Base-by-base conservation (phyloP, 2,888 invertebrate species). In the Erynnis tages region DNA sequence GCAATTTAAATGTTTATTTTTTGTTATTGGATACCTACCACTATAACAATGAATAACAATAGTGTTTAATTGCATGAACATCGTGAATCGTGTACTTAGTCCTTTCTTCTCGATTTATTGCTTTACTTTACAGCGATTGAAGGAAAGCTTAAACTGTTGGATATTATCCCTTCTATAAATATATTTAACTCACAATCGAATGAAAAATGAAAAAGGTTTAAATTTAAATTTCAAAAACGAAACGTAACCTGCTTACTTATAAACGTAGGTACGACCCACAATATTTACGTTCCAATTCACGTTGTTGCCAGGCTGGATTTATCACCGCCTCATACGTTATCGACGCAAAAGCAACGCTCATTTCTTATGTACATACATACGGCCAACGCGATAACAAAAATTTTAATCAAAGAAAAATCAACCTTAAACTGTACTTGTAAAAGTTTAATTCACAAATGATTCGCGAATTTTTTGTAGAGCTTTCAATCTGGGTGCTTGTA, bases 261-360 rank as follows among this genome's bases (percentile, higher is more conserved):
- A 14, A 16, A 34, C 3, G 8, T 35, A 35, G 16, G 4, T 4
- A 17, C 2, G 7, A 5, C 21, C 37, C 6, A 41, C 8, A 41
- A 27, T 41, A 47, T 21, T 38, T 19, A 38, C 19, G 21, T 40
- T 14, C 11, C 29, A 30, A 7, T 14, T 40, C 38, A 40, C 38
- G 13, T 38, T 48, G 38, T 48, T 48, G 38, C 48, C 30, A 40
- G 0, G 38, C 38, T 30, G 8, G 13, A 30, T 35, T 37, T 30
- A 48, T 48, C 48, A 25, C 10, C 27, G 14, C n/a, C 30, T 10
- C 10, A 23, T 21, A 35, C 11, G 13, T 13, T 27, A 47, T 29
- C 37, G 19, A 29, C 49, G 40, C 38, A 38, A 17, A 43, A 14
- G 14, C 29, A 13, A 34, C 44, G 14, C 21, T 19, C 30, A 32